Percentiles rank a stretch among this genome's conserved stretches.
phyloP scores from a whole-genome alignment of 2,113 vertebrate genomes.

The Thunnus maccoyii region DNA sequence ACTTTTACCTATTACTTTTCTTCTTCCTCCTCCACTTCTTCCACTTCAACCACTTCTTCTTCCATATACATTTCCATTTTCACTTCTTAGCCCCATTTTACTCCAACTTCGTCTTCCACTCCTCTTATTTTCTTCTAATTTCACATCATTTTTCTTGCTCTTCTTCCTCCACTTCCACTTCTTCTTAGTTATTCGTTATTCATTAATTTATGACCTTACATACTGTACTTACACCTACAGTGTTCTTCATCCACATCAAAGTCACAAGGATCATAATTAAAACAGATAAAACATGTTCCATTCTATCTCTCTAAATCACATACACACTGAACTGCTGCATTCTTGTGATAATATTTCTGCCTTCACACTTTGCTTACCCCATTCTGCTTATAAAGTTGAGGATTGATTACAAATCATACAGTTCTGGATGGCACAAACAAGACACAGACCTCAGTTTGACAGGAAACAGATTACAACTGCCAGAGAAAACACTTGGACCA shows the following conservation, averaged over 20 bases:
- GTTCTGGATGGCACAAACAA: conserved; percentile 44
- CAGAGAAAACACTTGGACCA: conserved; percentile 19
- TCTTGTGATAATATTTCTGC: conserved; percentile 4
- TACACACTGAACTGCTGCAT: not conserved
- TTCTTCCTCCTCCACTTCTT: not conserved
- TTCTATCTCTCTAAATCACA: too few relatives aligned
- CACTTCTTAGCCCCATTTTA: too few relatives aligned
- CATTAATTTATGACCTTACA: not conserved
- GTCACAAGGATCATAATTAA: not conserved
- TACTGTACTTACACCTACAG: too few relatives aligned
- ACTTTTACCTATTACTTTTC: not conserved
- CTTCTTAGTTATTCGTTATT: too few relatives aligned
- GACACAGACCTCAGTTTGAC: conserved; percentile 9
- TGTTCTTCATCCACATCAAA: not conserved
- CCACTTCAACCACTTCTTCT: not conserved
- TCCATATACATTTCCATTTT: not conserved
- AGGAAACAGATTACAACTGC: conserved; percentile 46
- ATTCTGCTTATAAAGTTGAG: conserved; percentile 20
- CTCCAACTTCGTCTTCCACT: too few relatives aligned
- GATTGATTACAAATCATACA: conserved; percentile 37
- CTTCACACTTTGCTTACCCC: not conserved
- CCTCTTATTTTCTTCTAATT: too few relatives aligned
- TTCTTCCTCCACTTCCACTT: not conserved
- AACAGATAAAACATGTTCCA: too few relatives aligned
- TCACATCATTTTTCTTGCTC: not conserved